phyloP scores from a whole-genome alignment of 1,140 invertebrate species.

The Plutomurus gul region DNA sequence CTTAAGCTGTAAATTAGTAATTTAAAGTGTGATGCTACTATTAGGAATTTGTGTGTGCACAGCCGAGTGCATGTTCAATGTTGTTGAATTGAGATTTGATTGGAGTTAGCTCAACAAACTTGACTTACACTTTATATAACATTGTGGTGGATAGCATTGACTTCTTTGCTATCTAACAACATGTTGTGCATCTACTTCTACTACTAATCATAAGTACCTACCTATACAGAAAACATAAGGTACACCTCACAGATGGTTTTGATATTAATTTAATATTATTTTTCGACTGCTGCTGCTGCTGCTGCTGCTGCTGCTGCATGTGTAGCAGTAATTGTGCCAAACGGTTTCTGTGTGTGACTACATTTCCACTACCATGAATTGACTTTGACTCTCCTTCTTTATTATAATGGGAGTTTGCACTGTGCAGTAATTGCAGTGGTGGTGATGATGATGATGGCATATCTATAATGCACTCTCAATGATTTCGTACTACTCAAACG shows the following conservation, averaged over 20 bases:
- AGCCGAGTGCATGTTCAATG: background rate
- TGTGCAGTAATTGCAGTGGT: too few relatives aligned
- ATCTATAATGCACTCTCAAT: slow-evolving; percentile 7
- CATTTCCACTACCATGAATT: slow-evolving; percentile 4
- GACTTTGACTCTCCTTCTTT: background rate
- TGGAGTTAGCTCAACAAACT: too few relatives aligned
- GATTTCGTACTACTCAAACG: background rate
- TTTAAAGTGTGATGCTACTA: background rate
- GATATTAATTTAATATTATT: too few relatives aligned
- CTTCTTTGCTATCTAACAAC: background rate
- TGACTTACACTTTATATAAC: too few relatives aligned
- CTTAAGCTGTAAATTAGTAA: background rate
- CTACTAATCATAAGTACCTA: too few relatives aligned
- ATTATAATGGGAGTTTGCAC: slow-evolving; percentile 16
- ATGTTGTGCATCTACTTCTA: too few relatives aligned
- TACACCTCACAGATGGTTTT: too few relatives aligned
- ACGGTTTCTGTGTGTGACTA: background rate
- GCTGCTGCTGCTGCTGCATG: too few relatives aligned
- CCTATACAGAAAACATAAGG: too few relatives aligned
- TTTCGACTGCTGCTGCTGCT: too few relatives aligned
- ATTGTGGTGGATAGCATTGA: too few relatives aligned
- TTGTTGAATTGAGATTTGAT: background rate
- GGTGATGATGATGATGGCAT: background rate
- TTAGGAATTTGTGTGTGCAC: too few relatives aligned
- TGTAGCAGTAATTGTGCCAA: background rate